Percentiles rank a stretch among this genome's conserved stretches.
phyloP scores from a whole-genome alignment of 2,888 invertebrate genomes.

The Oligia fasciuncula region DNA sequence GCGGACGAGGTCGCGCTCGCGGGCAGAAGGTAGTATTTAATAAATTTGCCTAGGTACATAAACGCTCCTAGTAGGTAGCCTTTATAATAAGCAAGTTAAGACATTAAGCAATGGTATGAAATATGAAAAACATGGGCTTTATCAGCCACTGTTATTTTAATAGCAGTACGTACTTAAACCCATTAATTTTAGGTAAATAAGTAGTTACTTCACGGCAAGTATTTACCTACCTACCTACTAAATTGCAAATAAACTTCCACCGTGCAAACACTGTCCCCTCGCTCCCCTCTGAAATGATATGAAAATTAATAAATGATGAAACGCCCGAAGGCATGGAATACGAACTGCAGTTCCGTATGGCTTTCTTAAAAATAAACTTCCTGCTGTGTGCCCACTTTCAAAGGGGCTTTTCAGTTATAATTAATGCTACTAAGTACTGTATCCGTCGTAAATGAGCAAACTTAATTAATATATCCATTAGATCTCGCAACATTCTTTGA shows the following conservation, averaged over 20 bases:
- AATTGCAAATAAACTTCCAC: conserved; percentile 66
- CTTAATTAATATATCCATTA: conserved; percentile 82
- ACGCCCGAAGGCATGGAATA: conserved; percentile 71
- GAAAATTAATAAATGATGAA: conserved; percentile 76
- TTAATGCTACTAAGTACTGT: conserved; percentile 74
- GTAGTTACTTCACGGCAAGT: not conserved
- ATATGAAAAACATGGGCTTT: conserved; percentile 8
- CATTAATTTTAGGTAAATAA: not conserved
- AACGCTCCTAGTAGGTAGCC: conserved; percentile 2
- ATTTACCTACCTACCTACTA: not conserved
- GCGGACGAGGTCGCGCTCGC: too few species aligned
- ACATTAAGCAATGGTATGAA: conserved; percentile 6
- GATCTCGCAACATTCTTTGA: conserved; percentile 76
- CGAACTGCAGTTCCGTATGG: conserved; percentile 59
- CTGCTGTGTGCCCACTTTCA: conserved; percentile 64
- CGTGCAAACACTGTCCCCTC: conserved; percentile 63
- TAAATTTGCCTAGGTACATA: conserved; percentile 6
- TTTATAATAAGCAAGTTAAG: conserved; percentile 1
- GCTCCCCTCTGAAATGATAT: conserved; percentile 66
- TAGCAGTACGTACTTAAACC: not conserved
- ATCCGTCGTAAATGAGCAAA: conserved; percentile 77
- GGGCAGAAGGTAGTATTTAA: not conserved
- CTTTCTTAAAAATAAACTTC: conserved; percentile 68
- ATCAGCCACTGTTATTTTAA: not conserved
- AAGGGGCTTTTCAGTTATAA: conserved; percentile 68